Base-by-base conservation (phyloP, 2,888 invertebrate genomes). In the Erannis defoliaria region DNA sequence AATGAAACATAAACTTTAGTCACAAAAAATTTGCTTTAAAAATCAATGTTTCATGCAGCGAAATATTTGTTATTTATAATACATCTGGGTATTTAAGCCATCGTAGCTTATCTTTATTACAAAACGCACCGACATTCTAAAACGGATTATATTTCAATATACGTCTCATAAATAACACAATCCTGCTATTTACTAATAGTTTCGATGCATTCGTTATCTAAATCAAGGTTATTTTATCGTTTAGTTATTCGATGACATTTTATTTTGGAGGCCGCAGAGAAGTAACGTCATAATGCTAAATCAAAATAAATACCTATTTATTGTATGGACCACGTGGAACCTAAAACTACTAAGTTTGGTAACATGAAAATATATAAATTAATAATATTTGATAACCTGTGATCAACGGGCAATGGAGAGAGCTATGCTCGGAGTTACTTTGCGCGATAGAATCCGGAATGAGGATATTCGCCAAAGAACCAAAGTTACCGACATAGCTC, bases 191-290 rank as follows among this genome's bases (percentile, higher is more conserved):
- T 43, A 33, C 4, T 21, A 51, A 55, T 35, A 42, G 23, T 18
- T 45, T 38, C 12, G 53, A 53, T 40, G 56, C 53, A 62, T 57
- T 42, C 43, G 33, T 48, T 21, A 54, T 53, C 26, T 21, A 35
- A 35, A 42, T 48, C 48, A 53, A 57, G 53, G 53, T 37, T 53
- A 5, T 31, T 19, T 29, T 8, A 19, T 19, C 5, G 9, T 56
- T 45, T 31, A 29, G 19, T n/a, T 9, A 42, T 35, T 21, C 14
- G 12, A 29, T 53, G 42, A 56, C 42, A 56, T 60, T 62, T n/a
- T 55, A 40, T 19, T 51, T 19, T 5, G 12, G 48, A 56, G 46
- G 51, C 43, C 54, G 4, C 55, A 12, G 29, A 48, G 43, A 43
- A 33, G 43, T 51, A 29, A 55, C 33, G 23, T 42, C 50, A 23